Conservation (phyloP, 2,797 vertebrate genomes). For the Urocyon cinereoargenteus region DNA sequence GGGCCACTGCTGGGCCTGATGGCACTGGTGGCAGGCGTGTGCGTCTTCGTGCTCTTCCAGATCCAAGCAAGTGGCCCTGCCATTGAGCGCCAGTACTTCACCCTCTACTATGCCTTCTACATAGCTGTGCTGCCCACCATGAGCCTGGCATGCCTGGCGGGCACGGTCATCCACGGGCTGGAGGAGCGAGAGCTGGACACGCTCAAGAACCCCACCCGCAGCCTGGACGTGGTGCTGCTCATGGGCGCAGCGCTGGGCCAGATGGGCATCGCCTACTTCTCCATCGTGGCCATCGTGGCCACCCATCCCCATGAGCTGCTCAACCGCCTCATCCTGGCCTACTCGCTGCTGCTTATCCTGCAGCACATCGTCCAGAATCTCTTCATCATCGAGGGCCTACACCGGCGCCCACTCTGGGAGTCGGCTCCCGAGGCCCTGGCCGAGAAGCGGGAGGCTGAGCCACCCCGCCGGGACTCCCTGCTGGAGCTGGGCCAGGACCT, state of each 20-base stretch:
- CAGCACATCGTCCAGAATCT: constrained; percentile 94
- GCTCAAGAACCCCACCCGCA: constrained; percentile 93
- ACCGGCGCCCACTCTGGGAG: constrained; percentile 84
- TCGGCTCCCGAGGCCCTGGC: fast-evolving
- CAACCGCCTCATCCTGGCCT: constrained; percentile 91
- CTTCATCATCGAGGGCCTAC: constrained; percentile 95
- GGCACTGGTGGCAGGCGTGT: constrained; percentile 87
- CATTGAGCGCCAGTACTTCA: constrained; percentile 85
- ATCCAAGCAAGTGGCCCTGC: constrained; percentile 86
- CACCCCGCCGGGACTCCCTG: constrained; percentile 67
- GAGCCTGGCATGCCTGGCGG: constrained; percentile 88
- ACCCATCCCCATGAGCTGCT: constrained; percentile 81
- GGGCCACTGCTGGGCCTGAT: constrained; percentile 89
- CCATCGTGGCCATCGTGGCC: constrained; percentile 92
- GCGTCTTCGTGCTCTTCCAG: constrained; percentile 93
- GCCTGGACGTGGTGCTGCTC: constrained; percentile 92
- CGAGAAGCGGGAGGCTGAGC: background rate
- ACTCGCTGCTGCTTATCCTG: constrained; percentile 92
- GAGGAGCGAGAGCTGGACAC: constrained; percentile 89
- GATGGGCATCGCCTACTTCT: constrained; percentile 93
- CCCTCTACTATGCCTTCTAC: constrained; percentile 92
- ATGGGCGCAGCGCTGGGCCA: constrained; percentile 92
- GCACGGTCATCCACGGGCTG: constrained; percentile 89
- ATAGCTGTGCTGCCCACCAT: constrained; percentile 90
- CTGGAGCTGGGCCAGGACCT: constrained; percentile 85